phyloP scores from a whole-genome alignment of 1,140 invertebrate genomes.

The Meloidogyne floridensis region DNA sequence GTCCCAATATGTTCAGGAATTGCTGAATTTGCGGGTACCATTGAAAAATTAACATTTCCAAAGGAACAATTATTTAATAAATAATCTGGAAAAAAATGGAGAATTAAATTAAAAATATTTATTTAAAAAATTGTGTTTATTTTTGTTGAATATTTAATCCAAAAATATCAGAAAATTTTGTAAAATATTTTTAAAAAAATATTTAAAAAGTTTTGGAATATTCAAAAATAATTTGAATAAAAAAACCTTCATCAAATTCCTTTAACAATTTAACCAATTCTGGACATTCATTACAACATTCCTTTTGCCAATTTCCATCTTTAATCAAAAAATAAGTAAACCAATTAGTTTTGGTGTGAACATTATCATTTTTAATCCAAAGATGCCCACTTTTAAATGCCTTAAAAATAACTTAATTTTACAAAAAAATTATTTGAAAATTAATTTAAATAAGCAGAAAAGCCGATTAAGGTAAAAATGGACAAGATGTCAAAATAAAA shows the following conservation, averaged over 20 bases:
- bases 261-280: slow-evolving; percentile 27
- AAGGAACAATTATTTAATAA: slow-evolving; percentile 36
- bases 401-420: background rate
- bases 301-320: slow-evolving; percentile 37
- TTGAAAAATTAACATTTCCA: slow-evolving; percentile 37
- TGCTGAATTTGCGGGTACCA: slow-evolving; percentile 29
- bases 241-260: slow-evolving; percentile 17
- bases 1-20: slow-evolving; percentile 33
- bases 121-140: background rate
- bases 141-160: background rate
- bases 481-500: background rate
- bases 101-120: too few relatives aligned
- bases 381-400: slow-evolving; percentile 28
- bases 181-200: background rate
- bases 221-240: background rate
- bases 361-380: slow-evolving; percentile 34
- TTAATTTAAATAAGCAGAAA: background rate
- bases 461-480: too few relatives aligned
- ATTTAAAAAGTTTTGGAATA: background rate
- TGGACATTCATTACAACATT: slow-evolving; percentile 32
- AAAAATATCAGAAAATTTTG: background rate
- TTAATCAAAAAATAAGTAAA: slow-evolving; percentile 35
- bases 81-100: background rate
- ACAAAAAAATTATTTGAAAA: background rate
- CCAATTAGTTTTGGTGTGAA: slow-evolving; percentile 18